A percentile compares a stretch with the other conserved stretches of the same genome.
phyloP scores from a whole-genome alignment of 2,888 invertebrate species.

The Stenolophus ochropezus region DNA sequence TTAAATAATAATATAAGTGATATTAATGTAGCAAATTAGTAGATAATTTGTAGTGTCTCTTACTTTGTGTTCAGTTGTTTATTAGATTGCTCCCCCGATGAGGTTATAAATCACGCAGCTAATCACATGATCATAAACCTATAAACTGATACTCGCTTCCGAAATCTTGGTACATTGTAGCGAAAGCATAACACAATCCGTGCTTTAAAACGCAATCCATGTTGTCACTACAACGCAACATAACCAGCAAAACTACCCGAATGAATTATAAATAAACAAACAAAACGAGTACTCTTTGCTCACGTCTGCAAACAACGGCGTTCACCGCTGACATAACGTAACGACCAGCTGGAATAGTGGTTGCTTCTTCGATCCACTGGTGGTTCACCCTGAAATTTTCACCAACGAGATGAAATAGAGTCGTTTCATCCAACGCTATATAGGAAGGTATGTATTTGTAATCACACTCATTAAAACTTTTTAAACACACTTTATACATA shows the following conservation, averaged over 20 bases:
- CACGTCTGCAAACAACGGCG: conserved; percentile 9
- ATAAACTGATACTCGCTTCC: neutral
- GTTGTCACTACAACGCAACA: neutral
- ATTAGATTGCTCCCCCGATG: neutral
- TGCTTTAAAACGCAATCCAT: neutral
- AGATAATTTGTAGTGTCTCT: too few species aligned
- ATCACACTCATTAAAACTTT: too few species aligned
- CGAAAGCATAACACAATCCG: neutral
- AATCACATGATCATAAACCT: neutral
- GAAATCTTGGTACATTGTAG: neutral
- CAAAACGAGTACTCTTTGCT: conserved; percentile 8
- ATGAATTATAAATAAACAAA: conserved; percentile 29
- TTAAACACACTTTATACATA: too few species aligned
- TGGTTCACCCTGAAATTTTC: neutral
- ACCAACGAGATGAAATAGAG: too few species aligned
- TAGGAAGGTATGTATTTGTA: too few species aligned
- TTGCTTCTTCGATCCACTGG: neutral
- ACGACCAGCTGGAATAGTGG: neutral
- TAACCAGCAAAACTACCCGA: conserved; percentile 1
- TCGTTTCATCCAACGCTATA: too few species aligned
- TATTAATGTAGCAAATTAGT: too few species aligned
- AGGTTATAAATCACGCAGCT: neutral
- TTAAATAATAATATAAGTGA: too few species aligned
- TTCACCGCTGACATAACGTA: conserved; percentile 1
- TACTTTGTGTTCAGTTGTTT: neutral